Evolutionary conservation across 2,113 vertebrate genomes (phyloP).

Genomic region (Athene noctua): DNA sequence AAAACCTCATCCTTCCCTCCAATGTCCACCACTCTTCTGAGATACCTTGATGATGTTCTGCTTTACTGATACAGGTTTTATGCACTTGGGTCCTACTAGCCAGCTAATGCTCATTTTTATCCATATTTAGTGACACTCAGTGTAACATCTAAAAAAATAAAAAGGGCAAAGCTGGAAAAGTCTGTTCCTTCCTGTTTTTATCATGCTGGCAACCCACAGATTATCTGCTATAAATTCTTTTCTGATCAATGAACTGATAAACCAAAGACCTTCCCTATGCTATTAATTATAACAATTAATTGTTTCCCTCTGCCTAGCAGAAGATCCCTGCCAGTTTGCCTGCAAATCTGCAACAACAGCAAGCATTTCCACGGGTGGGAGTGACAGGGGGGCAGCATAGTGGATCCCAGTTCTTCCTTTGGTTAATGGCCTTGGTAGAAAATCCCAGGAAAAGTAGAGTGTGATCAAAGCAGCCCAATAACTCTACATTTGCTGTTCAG

Average conservation of each 20-base stretch:
- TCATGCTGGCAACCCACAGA: background rate
- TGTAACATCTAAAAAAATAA: background rate
- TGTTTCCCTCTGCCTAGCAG: background rate
- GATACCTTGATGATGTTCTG: background rate
- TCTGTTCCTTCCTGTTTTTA: background rate
- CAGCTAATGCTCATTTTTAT: background rate
- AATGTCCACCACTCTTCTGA: background rate
- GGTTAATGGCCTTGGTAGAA: background rate
- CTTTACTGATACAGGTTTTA: background rate
- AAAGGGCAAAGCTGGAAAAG: background rate
- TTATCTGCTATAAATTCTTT: background rate
- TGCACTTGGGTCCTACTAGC: background rate
- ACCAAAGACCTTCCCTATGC: background rate
- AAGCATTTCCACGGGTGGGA: background rate
- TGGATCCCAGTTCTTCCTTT: background rate
- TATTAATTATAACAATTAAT: background rate
- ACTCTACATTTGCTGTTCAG: background rate
- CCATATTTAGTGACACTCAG: background rate
- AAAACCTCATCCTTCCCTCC: background rate
- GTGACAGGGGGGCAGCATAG: background rate
- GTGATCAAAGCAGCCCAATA: background rate
- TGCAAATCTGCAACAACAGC: background rate
- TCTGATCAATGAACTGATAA: background rate
- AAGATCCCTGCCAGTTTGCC: background rate
- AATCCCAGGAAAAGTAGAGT: background rate